Evolutionary conservation across 2,888 invertebrate genomes (phyloP), one percentile per base, ranked within the genome.

Genomic region (Lycophotia porphyrea): DNA sequence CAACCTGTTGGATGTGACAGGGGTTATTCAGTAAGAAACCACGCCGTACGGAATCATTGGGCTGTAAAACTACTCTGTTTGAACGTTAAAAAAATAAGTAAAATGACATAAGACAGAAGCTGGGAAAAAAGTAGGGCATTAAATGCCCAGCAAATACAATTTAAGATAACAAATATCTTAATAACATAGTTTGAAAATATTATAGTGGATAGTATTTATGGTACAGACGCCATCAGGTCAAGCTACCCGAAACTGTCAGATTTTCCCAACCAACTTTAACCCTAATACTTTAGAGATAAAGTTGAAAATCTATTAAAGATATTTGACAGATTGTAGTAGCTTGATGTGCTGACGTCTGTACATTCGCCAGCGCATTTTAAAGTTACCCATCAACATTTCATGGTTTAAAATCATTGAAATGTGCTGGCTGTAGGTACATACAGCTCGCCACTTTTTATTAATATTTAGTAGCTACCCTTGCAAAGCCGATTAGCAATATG

Each of bases 1-100:
- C 86, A 82, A 88, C 88, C 82, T 87, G 85, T 87, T 85, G 86
- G 67, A 78, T 71, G 39, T 34, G 52, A 69, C 39, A 3, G 63
- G 34, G 8, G 31, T 84, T 70, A 86, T 87, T 31, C 82, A 36
- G 11, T 44, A 89, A 61, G 63, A 49, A 75, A 74, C 81, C 66
- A 88, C 65, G 21, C n/a, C 0, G 55, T 34, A n/a, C 24, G 13
- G 3, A 61, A 36, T 24, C 31, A 36, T 31, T 60, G 9, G 31
- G 31, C 21, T 18, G 58, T 58, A 21, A 21, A 21, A 58, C 58
- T 58, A 4, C 18, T 13, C 27, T 58, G 58, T 58, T 18, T 58
- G 18, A 31, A 18, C 7, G 15, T 31, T 3, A 18, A 55, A 27
- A 15, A n/a, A n/a, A n/a, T n/a, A n/a, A n/a, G n/a, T n/a, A n/a